phyloP scores from a whole-genome alignment of 2,888 invertebrate species.

The Agrochola circellaris region DNA sequence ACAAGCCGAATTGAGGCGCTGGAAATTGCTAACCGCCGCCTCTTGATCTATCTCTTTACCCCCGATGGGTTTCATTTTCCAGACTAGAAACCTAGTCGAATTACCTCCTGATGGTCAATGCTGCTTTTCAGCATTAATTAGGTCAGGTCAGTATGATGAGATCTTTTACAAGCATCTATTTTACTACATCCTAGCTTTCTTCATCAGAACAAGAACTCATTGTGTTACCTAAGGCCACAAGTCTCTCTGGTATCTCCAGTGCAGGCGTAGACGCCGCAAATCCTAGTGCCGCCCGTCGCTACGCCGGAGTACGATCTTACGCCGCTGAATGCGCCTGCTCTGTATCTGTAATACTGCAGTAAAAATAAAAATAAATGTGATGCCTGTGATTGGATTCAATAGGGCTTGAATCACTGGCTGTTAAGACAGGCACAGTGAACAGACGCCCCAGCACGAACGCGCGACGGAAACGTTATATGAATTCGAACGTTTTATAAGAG shows the following conservation, averaged over 20 bases:
- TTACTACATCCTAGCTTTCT: neutral
- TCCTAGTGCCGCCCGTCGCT: conserved; percentile 85
- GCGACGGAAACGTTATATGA: neutral
- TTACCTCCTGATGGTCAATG: too few species aligned
- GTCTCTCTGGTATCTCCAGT: conserved; percentile 81
- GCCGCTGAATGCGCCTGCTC: conserved; percentile 88
- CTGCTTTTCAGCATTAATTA: neutral
- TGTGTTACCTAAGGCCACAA: conserved; percentile 84
- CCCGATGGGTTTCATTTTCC: neutral
- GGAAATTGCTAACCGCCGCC: neutral
- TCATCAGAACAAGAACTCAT: neutral
- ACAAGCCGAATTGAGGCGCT: too few species aligned
- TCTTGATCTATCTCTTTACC: too few species aligned
- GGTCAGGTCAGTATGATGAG: neutral
- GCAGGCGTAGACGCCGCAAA: conserved; percentile 90
- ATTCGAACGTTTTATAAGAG: neutral
- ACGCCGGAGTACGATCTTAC: conserved; percentile 86
- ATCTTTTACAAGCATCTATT: neutral
- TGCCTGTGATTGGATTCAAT: neutral
- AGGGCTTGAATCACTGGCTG: neutral
- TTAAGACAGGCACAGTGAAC: neutral
- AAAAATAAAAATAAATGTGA: neutral
- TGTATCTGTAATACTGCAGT: conserved; percentile 86
- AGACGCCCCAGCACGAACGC: neutral
- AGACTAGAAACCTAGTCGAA: too few species aligned